Evolutionary conservation across 2,888 invertebrate species (phyloP).

Genomic region (Pemphredon lugubris): DNA sequence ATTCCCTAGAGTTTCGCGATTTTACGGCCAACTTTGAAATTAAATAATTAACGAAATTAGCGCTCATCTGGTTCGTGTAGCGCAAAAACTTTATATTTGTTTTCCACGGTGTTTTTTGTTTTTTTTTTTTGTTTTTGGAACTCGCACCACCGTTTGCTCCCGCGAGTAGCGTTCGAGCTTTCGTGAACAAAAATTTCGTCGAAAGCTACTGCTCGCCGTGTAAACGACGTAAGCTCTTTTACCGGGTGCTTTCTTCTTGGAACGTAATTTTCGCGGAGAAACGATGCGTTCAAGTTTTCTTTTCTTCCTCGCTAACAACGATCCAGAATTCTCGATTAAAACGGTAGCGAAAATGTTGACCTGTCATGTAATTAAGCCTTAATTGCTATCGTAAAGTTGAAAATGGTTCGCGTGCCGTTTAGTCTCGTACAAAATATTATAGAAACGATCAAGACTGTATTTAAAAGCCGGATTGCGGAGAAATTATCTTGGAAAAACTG

Average conservation of each 20-base stretch:
- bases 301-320: background rate
- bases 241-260: background rate
- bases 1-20: background rate
- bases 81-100: too few relatives aligned
- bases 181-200: background rate
- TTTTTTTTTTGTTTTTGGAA: background rate
- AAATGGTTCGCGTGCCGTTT: too few relatives aligned
- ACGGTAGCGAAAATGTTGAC: background rate
- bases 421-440: too few relatives aligned
- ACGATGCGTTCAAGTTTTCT: background rate
- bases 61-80: background rate
- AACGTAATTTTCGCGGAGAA: background rate
- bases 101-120: background rate
- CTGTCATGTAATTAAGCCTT: background rate
- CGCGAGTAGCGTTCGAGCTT: background rate
- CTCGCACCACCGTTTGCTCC: background rate
- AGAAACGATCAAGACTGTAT: too few relatives aligned
- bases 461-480: too few relatives aligned
- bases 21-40: background rate
- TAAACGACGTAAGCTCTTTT: background rate
- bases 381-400: background rate
- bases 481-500: too few relatives aligned
- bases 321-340: background rate
- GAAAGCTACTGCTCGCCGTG: background rate
- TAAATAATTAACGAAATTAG: slow-evolving; percentile 27